A percentile compares a stretch with the other conserved stretches of the same genome.
phyloP scores from a whole-genome alignment of 1,140 invertebrate genomes.

The Holotrichia oblita region DNA sequence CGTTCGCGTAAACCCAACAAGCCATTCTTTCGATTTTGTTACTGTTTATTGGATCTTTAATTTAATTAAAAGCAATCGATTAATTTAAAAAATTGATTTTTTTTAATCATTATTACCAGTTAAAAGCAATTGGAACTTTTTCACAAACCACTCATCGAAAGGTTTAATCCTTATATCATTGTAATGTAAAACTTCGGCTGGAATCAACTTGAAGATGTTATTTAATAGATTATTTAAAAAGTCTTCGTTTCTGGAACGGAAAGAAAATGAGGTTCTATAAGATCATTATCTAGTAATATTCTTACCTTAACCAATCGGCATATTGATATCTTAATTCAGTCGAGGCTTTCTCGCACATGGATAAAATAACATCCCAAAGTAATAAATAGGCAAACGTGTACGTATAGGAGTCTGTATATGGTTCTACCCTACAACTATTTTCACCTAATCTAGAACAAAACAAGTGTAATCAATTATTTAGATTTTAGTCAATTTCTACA shows the following conservation, averaged over 20 bases:
- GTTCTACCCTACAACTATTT: slow-evolving; percentile 68
- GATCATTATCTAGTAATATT: too few species aligned
- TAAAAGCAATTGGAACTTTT: slow-evolving; percentile 40
- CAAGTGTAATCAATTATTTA: too few species aligned
- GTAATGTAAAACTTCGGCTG: slow-evolving; percentile 63
- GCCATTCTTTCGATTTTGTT: slow-evolving; percentile 68
- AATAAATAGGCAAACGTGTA: slow-evolving; percentile 75
- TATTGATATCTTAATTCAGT: slow-evolving; percentile 76
- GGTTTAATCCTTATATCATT: slow-evolving; percentile 49
- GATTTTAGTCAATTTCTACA: too few species aligned
- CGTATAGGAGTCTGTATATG: slow-evolving; percentile 70
- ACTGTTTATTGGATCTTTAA: slow-evolving; percentile 52
- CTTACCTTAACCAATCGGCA: slow-evolving; percentile 72
- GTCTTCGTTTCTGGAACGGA: slow-evolving; percentile 66
- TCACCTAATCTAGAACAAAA: slow-evolving; percentile 73
- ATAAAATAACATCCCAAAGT: slow-evolving; percentile 77
- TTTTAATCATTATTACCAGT: slow-evolving; percentile 32
- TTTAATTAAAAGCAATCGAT: too few species aligned
- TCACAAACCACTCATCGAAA: slow-evolving; percentile 51
- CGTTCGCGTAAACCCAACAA: slow-evolving; percentile 73
- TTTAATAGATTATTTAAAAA: slow-evolving; percentile 67
- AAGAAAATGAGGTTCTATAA: too few species aligned
- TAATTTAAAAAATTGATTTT: too few species aligned
- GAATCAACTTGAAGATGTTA: slow-evolving; percentile 74
- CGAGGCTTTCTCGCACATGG: slow-evolving; percentile 72